phyloP scores from a whole-genome alignment of 1,140 invertebrate species.

The Propsilocerus akamusi region DNA sequence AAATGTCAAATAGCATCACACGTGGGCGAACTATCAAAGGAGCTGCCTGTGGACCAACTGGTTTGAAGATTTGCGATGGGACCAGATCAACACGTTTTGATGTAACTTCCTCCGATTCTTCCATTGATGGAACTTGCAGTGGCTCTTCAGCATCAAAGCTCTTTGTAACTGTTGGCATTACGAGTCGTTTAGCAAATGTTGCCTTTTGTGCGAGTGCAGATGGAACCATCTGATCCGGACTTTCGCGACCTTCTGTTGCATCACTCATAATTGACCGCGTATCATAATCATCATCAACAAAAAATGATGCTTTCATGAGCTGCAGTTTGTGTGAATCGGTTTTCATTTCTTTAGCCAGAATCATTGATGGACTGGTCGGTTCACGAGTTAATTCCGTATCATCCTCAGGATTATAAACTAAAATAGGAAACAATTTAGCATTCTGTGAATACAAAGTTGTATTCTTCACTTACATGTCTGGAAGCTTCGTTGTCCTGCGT shows the following conservation, averaged over 20 bases:
- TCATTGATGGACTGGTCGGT: conserved; percentile 28
- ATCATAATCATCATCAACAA: conserved; percentile 13
- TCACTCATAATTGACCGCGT: conserved; percentile 10
- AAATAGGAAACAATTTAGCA: conserved; percentile 1
- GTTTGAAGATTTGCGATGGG: conserved; percentile 6
- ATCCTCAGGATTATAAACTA: not conserved
- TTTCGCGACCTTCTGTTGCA: conserved; percentile 6
- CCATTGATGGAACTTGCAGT: not conserved
- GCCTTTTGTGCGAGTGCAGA: not conserved
- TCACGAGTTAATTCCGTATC: not conserved
- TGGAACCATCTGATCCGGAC: conserved; percentile 8
- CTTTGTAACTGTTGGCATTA: conserved; percentile 5
- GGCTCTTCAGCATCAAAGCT: not conserved
- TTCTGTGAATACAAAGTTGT: not conserved
- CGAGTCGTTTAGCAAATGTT: conserved; percentile 4
- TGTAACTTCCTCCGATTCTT: not conserved
- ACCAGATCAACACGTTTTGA: not conserved
- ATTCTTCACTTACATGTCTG: conserved; percentile 11
- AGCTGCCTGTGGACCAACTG: conserved; percentile 10
- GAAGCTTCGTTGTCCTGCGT: not conserved
- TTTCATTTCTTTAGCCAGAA: conserved; percentile 34
- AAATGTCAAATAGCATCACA: conserved; percentile 23
- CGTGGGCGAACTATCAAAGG: conserved; percentile 16
- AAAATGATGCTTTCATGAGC: conserved; percentile 70
- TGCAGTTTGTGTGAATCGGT: conserved; percentile 49